Evolutionary conservation across 2,888 invertebrate genomes (phyloP), one percentile per base, ranked within the genome.

Genomic region (Drosophila subsilvestris): DNA sequence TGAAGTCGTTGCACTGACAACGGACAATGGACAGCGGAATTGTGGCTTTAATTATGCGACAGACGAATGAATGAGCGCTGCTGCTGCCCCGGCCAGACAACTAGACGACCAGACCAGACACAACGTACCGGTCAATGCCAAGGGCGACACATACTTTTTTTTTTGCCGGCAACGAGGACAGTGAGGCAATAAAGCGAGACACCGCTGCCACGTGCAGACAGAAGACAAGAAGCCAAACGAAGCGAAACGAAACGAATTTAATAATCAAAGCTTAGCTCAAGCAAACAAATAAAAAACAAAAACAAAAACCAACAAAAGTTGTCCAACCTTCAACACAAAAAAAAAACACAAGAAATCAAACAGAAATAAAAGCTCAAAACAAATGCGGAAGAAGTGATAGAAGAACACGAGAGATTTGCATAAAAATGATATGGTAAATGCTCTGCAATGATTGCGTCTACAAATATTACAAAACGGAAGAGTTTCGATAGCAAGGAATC

Each of bases 251-350:
- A 25, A 48, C 37, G 37, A 37, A 37, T 27, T 27, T 27, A 27
- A 27, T 27, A 27, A 27, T 37, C 14, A n/a, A 37, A n/a, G 37
- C 37, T 14, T n/a, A 7, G n/a, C 14, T 6, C n/a, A n/a, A 37
- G 6, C 14, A 43, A 45, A 27, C 37, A 43, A 6, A 22, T 22
- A 22, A 22, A 22, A 22, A 22, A 4, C 4, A 3, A 22, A 22
- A 22, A 20, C 3, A 22, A 22, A 22, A 3, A 22, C 22, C 12
- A 47, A 18, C 47, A 49, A 77, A 59, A 79, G 80, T 71, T 80
- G 80, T 63, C 69, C 51, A 78, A 63, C 75, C 80, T 75, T 70
- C 65, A 32, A 42, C 61, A 58, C 44, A 29, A 67, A 60, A 29
- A 67, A 60, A 51, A 62, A 48, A n/a, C 20, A 32, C n/a, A 37